Percentiles rank a stretch among this genome's conserved stretches.
phyloP scores from a whole-genome alignment of 1,140 invertebrate genomes.

The Pristionchus pacificus region DNA sequence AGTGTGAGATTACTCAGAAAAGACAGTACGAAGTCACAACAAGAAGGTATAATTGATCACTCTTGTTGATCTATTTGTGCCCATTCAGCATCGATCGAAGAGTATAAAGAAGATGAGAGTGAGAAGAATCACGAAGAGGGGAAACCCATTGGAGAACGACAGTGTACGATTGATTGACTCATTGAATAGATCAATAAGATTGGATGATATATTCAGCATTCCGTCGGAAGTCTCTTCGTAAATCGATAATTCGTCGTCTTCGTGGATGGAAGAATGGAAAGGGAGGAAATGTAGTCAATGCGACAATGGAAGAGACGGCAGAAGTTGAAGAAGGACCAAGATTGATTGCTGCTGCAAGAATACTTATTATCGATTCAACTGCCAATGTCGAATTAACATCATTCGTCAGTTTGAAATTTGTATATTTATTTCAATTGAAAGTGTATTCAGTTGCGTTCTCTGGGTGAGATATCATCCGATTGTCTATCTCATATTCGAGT shows the following conservation, averaged over 20 bases:
- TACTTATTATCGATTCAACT: not conserved
- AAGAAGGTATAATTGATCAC: not conserved
- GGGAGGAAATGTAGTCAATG: not conserved
- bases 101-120: not conserved
- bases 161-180: no score
- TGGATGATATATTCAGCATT: not conserved
- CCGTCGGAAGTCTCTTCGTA: not conserved
- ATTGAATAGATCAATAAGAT: not conserved
- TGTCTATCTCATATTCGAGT: not conserved
- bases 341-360: not conserved
- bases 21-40: not conserved
- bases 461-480: no score
- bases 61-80: no score
- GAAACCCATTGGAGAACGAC: not conserved
- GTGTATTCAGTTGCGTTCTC: no score
- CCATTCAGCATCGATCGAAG: not conserved
- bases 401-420: not conserved
- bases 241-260: not conserved
- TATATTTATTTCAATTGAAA: not conserved
- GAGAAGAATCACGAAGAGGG: not conserved
- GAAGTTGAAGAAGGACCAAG: not conserved
- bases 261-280: not conserved
- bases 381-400: not conserved
- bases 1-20: not conserved
- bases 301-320: no score